Evolutionary conservation across 2,888 invertebrate genomes (phyloP).

Genomic region (Coecobrya sp.): DNA sequence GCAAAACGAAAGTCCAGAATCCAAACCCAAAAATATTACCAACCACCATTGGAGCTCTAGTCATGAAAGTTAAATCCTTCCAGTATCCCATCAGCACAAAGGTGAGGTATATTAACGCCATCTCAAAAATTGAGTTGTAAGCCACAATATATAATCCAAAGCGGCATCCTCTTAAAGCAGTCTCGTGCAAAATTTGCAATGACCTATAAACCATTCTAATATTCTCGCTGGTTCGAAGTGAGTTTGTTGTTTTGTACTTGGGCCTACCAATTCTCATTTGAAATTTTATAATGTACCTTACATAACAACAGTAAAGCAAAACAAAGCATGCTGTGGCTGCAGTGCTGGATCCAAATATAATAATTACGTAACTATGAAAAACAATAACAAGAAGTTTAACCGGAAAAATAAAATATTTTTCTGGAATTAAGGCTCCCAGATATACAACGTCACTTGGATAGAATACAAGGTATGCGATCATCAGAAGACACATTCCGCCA

Average conservation of each 20-base stretch:
- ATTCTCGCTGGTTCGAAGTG: background rate
- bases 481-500: too few species aligned
- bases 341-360: too few species aligned
- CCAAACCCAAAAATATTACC: background rate
- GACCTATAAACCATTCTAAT: background rate
- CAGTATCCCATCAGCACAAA: background rate
- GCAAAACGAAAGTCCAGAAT: background rate
- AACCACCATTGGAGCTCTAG: background rate
- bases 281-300: background rate
- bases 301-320: background rate
- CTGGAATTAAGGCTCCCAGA: too few species aligned
- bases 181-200: background rate
- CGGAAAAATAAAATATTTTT: too few species aligned
- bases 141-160: background rate
- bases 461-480: too few species aligned
- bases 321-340: too few species aligned
- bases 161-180: background rate
- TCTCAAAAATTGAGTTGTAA: background rate
- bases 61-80: background rate
- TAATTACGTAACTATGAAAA: too few species aligned
- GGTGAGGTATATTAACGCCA: background rate
- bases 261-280: background rate
- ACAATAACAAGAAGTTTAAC: too few species aligned
- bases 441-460: too few species aligned
- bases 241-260: background rate